Percentiles rank a stretch among this genome's conserved stretches.
phyloP scores from a whole-genome alignment of 1,140 invertebrate genomes.

The Saccostrea echinata region DNA sequence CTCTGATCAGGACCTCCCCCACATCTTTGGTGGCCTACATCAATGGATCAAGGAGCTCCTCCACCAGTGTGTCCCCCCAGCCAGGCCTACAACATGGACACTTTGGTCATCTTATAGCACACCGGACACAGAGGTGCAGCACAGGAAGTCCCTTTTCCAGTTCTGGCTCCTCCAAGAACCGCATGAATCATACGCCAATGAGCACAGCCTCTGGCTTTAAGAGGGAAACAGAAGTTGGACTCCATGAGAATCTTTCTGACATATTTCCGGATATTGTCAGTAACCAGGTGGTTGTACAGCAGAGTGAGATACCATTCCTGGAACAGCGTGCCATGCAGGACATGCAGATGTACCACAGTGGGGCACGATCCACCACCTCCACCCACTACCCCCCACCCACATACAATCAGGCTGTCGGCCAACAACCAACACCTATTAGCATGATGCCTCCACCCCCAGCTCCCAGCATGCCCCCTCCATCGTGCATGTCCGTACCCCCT shows the following conservation, averaged over 20 bases:
- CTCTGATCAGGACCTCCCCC: constrained; percentile 96
- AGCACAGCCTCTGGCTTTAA: constrained; percentile 66
- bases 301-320: constrained; percentile 72
- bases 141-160: constrained; percentile 65
- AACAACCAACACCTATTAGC: constrained; percentile 57
- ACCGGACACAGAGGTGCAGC: constrained; percentile 80
- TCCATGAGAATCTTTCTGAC: constrained; percentile 67
- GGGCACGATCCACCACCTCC: constrained; percentile 53
- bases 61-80: constrained; percentile 69
- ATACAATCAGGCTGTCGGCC: constrained; percentile 74
- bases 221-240: constrained; percentile 66
- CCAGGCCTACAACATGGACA: constrained; percentile 82
- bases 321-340: constrained; percentile 69
- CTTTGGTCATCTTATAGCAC: constrained; percentile 95
- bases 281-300: constrained; percentile 73
- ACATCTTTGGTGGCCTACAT: constrained; percentile 95
- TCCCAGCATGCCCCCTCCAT: constrained; percentile 60
- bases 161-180: constrained; percentile 65
- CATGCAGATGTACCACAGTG: constrained; percentile 58
- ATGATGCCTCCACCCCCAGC: constrained; percentile 44
- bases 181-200: constrained; percentile 60
- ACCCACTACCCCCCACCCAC: constrained; percentile 68
- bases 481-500: constrained; percentile 58
- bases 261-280: constrained; percentile 72
- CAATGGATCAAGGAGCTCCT: constrained; percentile 88